Conservation (phyloP, 2,113 vertebrate genomes). For the Zosterops hypoxanthus region DNA sequence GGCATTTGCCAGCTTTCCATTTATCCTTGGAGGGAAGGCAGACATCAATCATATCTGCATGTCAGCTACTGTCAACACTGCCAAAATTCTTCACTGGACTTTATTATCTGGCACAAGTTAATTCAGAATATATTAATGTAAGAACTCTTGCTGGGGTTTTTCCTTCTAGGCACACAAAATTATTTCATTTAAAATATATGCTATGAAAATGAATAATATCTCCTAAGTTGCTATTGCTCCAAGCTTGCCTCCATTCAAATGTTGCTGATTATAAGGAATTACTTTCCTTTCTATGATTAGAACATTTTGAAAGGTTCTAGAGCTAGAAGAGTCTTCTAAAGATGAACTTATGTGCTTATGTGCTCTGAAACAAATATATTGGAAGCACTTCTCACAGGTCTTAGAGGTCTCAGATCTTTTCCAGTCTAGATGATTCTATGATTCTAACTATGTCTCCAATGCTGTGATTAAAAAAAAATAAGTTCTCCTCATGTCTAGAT, state of each 20-base stretch:
- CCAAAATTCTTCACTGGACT: not conserved
- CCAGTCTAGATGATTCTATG: not conserved
- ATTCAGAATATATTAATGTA: not conserved
- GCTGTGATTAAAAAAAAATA: not conserved
- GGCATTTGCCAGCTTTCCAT: slow-evolving; percentile 40
- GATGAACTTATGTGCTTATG: accelerated
- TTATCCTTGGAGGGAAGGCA: slow-evolving; percentile 7
- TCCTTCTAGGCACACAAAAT: not conserved
- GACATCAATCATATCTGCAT: slow-evolving; percentile 37
- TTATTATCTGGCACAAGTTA: not conserved
- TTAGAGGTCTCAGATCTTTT: not conserved
- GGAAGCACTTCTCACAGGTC: not conserved
- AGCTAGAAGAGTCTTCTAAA: not conserved
- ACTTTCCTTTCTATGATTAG: not conserved
- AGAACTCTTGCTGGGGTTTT: not conserved
- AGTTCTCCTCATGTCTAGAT: not conserved
- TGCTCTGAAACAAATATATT: not conserved
- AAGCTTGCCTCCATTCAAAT: not conserved
- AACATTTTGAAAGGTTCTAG: not conserved
- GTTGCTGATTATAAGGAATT: not conserved
- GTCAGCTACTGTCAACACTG: slow-evolving; percentile 13
- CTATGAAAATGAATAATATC: not conserved
- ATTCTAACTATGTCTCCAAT: not conserved
- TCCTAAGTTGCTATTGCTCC: not conserved
- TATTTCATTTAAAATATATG: not conserved